These are phyloP conservation scores for Andrena trimmerana DNA, from an alignment of 2,888 invertebrate genomes.

Conservation along the genomic window DNA sequence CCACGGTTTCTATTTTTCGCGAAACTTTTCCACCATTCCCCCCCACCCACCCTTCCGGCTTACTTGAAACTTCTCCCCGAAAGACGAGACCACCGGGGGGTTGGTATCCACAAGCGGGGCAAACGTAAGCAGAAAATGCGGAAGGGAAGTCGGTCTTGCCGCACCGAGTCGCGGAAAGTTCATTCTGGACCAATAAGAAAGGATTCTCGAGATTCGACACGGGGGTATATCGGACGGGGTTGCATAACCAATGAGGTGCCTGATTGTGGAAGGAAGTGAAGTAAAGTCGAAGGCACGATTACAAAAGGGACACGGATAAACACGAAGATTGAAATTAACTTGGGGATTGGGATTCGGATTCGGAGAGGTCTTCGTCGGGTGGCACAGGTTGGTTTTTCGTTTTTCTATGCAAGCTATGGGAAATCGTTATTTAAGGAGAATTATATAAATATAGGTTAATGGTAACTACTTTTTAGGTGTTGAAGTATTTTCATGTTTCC, in stretches of 20 bases:
- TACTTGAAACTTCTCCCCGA: constrained; percentile 39
- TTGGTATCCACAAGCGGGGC: constrained; percentile 42
- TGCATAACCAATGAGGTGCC: constrained; percentile 41
- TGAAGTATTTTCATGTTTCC: too few relatives aligned
- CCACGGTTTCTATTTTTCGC: constrained; percentile 49
- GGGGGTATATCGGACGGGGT: constrained; percentile 22
- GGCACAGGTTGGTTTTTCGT: neutral
- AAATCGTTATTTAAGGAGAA: too few relatives aligned
- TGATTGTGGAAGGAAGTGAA: neutral
- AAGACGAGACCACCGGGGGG: constrained; percentile 23
- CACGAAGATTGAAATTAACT: constrained; percentile 39
- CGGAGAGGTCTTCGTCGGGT: neutral
- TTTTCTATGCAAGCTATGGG: too few relatives aligned
- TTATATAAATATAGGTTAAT: too few relatives aligned
- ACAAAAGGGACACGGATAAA: constrained; percentile 54
- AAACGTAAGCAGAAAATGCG: constrained; percentile 75
- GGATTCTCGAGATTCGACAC: constrained; percentile 40
- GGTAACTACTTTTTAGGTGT: too few relatives aligned
- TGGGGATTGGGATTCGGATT: neutral
- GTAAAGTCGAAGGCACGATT: neutral
- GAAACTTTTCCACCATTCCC: constrained; percentile 36
- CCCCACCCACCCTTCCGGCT: constrained; percentile 11
- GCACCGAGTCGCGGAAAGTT: constrained; percentile 60
- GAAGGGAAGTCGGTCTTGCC: constrained; percentile 48
- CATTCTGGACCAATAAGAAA: constrained; percentile 64